Evolutionary conservation across 2,888 invertebrate species (phyloP).

Genomic region (Eilema depressum): DNA sequence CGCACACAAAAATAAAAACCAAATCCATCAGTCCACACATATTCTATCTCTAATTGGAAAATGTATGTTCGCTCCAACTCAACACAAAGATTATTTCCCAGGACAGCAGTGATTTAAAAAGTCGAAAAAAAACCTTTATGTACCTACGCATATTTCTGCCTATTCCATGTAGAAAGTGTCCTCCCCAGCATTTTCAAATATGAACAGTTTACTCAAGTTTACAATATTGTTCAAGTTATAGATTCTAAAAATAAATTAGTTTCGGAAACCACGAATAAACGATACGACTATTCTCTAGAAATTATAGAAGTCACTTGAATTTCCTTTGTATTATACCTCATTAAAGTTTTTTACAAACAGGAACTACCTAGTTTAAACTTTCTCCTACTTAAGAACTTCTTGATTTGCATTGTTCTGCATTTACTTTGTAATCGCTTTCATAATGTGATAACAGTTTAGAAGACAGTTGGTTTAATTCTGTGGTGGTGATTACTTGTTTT

Average conservation of each 20-base stretch:
- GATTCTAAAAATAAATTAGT: background rate
- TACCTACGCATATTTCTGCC: slow-evolving; percentile 13
- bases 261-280: slow-evolving; percentile 21
- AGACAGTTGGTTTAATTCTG: background rate
- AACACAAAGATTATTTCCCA: background rate
- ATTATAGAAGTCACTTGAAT: slow-evolving; percentile 33
- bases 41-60: background rate
- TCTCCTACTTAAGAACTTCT: slow-evolving; percentile 9
- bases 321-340: slow-evolving; percentile 17
- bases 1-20: background rate
- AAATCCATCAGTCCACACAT: background rate
- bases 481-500: background rate
- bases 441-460: background rate
- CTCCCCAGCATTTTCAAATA: background rate
- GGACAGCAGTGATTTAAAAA: background rate
- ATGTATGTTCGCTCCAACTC: background rate
- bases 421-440: background rate
- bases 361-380: slow-evolving; percentile 11
- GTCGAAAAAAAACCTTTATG: background rate
- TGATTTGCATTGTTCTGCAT: slow-evolving; percentile 11
- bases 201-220: background rate
- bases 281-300: slow-evolving; percentile 26
- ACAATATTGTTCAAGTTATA: background rate
- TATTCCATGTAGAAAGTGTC: background rate
- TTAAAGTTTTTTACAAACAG: background rate